Evolutionary conservation across 2,888 invertebrate genomes (phyloP).

Genomic region (Cistogaster globosa): DNA sequence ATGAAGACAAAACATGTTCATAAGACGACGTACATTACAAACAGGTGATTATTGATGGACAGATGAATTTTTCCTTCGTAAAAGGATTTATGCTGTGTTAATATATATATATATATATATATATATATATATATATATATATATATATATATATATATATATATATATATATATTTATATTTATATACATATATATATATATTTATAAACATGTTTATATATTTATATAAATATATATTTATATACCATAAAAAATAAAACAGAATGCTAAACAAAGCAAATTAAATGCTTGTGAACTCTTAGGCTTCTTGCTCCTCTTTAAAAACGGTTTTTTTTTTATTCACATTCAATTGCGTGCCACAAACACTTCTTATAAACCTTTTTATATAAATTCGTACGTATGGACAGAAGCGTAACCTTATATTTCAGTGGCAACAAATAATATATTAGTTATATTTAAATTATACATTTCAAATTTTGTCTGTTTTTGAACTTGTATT

Average conservation of each 20-base stretch:
- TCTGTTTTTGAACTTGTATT: constrained; percentile 9
- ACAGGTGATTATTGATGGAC: constrained; percentile 69
- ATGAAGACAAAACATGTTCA: constrained; percentile 24
- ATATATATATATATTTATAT: too few relatives aligned
- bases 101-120: background rate
- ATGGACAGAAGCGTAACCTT: background rate
- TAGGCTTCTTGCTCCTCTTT: background rate
- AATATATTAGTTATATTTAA: constrained; percentile 41
- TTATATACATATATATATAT: too few relatives aligned
- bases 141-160: background rate
- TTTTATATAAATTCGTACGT: background rate
- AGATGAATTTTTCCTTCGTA: constrained; percentile 56
- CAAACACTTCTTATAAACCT: constrained; percentile 42
- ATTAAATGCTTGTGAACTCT: constrained; percentile 35
- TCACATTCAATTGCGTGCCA: constrained; percentile 55
- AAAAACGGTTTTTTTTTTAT: background rate
- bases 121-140: background rate
- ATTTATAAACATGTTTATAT: too few relatives aligned
- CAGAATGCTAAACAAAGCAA: constrained; percentile 11
- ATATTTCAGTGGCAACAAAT: constrained; percentile 18
- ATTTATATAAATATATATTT: background rate
- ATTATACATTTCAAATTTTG: constrained; percentile 43
- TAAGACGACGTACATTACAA: constrained; percentile 45
- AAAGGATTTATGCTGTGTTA: constrained; percentile 16
- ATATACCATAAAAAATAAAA: constrained; percentile 1